A percentile compares a stretch with the other conserved stretches of the same genome.
Evolutionary conservation across 2,888 invertebrate genomes (phyloP).

Genomic region (Lamellibrachia satsuma): DNA sequence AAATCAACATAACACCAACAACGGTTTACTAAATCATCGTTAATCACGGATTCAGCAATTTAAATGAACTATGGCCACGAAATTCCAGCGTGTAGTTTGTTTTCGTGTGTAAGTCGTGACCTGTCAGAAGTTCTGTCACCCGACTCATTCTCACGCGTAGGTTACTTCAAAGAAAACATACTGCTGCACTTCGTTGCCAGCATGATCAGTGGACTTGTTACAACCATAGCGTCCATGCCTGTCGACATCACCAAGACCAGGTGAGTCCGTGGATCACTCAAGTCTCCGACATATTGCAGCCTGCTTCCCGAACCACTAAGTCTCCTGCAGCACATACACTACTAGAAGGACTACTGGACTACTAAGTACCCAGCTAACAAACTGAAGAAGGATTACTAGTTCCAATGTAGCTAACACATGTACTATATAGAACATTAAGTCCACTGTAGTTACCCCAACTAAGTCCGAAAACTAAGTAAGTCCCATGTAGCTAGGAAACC

Average conservation of each 20-base stretch:
- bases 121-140: background rate
- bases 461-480: no score
- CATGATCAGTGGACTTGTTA: conserved; percentile 96
- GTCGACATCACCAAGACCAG: conserved; percentile 98
- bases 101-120: background rate
- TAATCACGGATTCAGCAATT: background rate
- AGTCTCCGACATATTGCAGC: background rate
- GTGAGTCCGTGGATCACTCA: background rate
- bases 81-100: no score
- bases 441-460: no score
- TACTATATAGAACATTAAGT: no score
- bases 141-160: background rate
- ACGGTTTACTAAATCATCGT: background rate
- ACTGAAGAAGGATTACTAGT: no score
- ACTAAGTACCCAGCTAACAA: no score
- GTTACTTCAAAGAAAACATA: conserved; percentile 70
- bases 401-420: no score
- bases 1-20: no score
- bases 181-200: conserved; percentile 91
- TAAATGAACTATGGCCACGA: no score
- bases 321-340: background rate
- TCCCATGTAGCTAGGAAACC: no score
- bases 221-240: conserved; percentile 97
- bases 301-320: background rate
- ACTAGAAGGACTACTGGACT: no score